Evolutionary conservation across 2,113 vertebrate genomes (phyloP).

Genomic region (Gallinago jamesoni): DNA sequence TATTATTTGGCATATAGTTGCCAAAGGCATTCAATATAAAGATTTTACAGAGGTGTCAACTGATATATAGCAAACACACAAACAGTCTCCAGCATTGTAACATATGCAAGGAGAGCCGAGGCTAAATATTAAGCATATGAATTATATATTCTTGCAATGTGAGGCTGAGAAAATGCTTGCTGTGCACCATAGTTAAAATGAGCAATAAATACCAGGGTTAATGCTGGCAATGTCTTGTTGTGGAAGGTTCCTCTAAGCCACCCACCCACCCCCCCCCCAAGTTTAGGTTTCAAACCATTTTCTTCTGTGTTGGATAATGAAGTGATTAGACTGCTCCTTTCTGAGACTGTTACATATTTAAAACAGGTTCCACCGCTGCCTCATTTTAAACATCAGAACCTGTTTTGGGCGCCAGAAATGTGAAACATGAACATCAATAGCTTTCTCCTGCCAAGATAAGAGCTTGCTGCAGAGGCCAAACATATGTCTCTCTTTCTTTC

Average conservation of each 20-base stretch:
- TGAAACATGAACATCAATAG: constrained; percentile 58
- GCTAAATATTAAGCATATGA: constrained; percentile 77
- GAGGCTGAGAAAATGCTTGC: constrained; percentile 70
- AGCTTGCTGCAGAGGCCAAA: constrained; percentile 37
- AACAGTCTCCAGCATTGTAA: constrained; percentile 75
- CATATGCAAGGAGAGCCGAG: constrained; percentile 69
- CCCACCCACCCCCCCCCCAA: constrained; percentile 17
- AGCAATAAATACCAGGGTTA: constrained; percentile 76
- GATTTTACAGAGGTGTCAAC: constrained; percentile 83
- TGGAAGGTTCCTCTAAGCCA: constrained; percentile 25
- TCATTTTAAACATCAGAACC: constrained; percentile 52
- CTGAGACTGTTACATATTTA: constrained; percentile 64
- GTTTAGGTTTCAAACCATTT: constrained; percentile 66
- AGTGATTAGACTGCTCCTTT: constrained; percentile 64
- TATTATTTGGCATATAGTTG: constrained; percentile 76
- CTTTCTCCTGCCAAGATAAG: constrained; percentile 58
- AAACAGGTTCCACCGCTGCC: constrained; percentile 60
- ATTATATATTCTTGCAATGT: constrained; percentile 70
- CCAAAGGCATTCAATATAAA: constrained; percentile 82
- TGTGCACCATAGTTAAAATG: constrained; percentile 71
- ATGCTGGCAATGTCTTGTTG: constrained; percentile 59
- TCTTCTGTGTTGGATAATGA: constrained; percentile 67
- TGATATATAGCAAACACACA: constrained; percentile 81
- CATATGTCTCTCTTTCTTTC: constrained; percentile 47
- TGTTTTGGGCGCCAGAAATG: constrained; percentile 42